A percentile compares a stretch with the other conserved stretches of the same genome.
Conservation (phyloP, 2,888 invertebrate genomes). For the Seira ritae region DNA sequence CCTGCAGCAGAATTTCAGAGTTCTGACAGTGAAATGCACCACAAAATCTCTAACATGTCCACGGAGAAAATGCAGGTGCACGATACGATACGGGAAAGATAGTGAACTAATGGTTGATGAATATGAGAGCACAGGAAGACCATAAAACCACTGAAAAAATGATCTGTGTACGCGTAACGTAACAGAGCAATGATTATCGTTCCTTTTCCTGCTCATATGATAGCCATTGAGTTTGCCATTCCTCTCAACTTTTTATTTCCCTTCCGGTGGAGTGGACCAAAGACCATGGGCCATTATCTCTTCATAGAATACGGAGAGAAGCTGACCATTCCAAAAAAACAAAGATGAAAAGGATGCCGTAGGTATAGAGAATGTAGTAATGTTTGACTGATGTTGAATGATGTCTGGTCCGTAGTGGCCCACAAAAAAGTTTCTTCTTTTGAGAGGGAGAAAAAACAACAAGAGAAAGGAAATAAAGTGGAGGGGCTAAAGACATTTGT, state of each 20-base stretch:
- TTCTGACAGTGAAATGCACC: too few relatives aligned
- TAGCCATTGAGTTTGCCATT: not conserved
- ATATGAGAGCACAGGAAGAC: not conserved
- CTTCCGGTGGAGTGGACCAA: not conserved
- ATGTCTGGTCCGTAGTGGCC: constrained; percentile 61
- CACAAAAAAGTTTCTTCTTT: constrained; percentile 43
- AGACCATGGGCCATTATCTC: constrained; percentile 7
- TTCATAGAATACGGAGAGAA: not conserved
- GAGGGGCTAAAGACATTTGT: constrained; percentile 7
- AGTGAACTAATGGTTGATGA: constrained; percentile 4
- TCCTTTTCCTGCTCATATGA: not conserved
- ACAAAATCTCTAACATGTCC: too few relatives aligned
- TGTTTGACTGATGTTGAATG: constrained; percentile 55
- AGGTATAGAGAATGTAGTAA: too few relatives aligned
- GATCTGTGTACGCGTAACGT: not conserved
- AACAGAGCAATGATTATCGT: constrained; percentile 4
- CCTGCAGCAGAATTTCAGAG: too few relatives aligned
- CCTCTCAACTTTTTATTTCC: constrained; percentile 3
- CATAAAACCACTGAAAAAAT: not conserved
- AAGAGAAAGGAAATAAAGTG: not conserved
- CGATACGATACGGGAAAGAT: too few relatives aligned
- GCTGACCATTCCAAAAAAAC: too few relatives aligned
- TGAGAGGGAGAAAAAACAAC: constrained; percentile 34
- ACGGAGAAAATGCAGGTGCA: too few relatives aligned
- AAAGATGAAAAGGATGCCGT: too few relatives aligned